Base-by-base conservation (phyloP, 2,797 vertebrate species). In the Alca torda region DNA sequence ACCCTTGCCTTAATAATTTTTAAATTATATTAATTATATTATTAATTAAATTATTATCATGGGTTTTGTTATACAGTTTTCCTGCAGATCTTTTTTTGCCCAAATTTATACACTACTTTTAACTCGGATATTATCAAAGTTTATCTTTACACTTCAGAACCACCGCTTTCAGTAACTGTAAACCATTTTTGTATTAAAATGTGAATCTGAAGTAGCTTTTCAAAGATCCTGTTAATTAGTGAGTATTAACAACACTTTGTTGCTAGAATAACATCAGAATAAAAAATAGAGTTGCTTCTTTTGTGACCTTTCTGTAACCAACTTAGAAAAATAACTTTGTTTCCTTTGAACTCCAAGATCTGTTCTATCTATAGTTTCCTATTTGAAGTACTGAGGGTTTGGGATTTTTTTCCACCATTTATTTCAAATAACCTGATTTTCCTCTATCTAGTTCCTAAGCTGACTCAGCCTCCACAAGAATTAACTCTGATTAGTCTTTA, bases 341-440 rank as follows among this genome's bases (percentile, higher is more conserved):
- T 68, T 84, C 79, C 16, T 77, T 89, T 56, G 7, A 70, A 72
- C 6, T 76, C 33, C 9, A 63, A 56, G 6, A 31, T 43, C 15
- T 25, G 1, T 43, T 48, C n/a, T 80, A 18, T 60, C 6, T 24
- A 2, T 37, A 46, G 59, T 67, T 78, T 82, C 53, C 70, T 54
- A 41, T 19, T 19, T 45, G 43, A 87, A 59, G 13, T 68, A 41
- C 13, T 41, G 18, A 63, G 8, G 4, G 1, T 31, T 68, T 68
- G 21, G 18, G 0, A 0, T 5, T 19, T 23, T 39, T 3, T 1
- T 0, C 0, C 2, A 4, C 2, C 3, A 16, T 63, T 90, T 84
- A 21, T 78, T 92, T 90, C 33, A 72, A 56, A 64, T 60, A 76
- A 37, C 11, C 5, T 68, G 17, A 0, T 30, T 90, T 76, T 90